Percentiles rank a stretch among this genome's conserved stretches.
phyloP scores from a whole-genome alignment of 2,888 invertebrate genomes.

The Cosmorhoe ocellata region DNA sequence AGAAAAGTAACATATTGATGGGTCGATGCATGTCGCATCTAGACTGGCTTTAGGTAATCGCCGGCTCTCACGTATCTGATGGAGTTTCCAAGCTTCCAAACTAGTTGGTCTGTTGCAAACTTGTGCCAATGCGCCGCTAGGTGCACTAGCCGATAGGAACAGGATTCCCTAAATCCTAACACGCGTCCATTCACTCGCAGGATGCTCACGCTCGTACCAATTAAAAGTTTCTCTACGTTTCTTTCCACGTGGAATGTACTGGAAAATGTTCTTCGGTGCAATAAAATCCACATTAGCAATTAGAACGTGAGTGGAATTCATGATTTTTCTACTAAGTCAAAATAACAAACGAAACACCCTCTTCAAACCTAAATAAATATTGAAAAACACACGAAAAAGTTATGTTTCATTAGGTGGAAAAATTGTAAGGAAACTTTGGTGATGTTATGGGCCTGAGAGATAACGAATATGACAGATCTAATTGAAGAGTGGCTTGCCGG shows the following conservation, averaged over 20 bases:
- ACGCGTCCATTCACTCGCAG: constrained; percentile 46
- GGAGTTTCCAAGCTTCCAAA: constrained; percentile 77
- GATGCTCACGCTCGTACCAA: constrained; percentile 56
- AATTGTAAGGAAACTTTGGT: constrained; percentile 35
- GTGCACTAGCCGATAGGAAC: constrained; percentile 72
- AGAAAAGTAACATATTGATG: constrained; percentile 40
- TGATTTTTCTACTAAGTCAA: constrained; percentile 3
- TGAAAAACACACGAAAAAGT: constrained; percentile 29
- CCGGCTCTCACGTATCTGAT: constrained; percentile 76
- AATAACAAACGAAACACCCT: constrained; percentile 3
- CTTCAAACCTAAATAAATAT: constrained; percentile 18
- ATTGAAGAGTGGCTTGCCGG: constrained; percentile 57
- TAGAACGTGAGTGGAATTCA: constrained; percentile 13
- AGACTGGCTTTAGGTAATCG: constrained; percentile 62
- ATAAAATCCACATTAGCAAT: constrained; percentile 14
- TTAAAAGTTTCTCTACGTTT: constrained; percentile 60
- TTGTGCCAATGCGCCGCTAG: constrained; percentile 66
- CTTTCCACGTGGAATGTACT: constrained; percentile 30
- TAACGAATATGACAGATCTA: constrained; percentile 52
- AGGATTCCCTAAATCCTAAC: constrained; percentile 71
- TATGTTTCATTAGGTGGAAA: constrained; percentile 36
- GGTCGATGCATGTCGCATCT: constrained; percentile 45
- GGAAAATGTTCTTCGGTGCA: constrained; percentile 14
- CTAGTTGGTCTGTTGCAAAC: constrained; percentile 77
- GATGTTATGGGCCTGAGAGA: constrained; percentile 43